Percentiles rank a stretch among this genome's conserved stretches.
Conservation (phyloP, 1,140 invertebrate genomes). For the Nylanderia fulva region DNA sequence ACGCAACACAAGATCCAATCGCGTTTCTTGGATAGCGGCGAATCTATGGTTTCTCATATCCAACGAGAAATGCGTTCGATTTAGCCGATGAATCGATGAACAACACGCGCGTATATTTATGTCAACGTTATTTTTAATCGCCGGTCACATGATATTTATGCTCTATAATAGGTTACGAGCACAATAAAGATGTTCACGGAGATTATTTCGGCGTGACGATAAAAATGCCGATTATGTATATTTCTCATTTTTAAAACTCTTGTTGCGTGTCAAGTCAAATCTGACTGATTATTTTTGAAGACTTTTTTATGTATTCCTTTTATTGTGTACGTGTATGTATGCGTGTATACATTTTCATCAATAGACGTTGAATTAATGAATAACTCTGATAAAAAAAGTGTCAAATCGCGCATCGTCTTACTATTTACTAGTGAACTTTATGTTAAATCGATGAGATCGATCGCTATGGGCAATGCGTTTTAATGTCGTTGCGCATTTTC, state of each 20-base stretch:
- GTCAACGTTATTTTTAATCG: conserved; percentile 40
- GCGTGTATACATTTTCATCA: neutral
- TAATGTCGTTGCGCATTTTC: conserved; percentile 6
- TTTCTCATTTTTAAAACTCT: neutral
- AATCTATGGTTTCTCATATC: neutral
- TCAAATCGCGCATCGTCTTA: neutral
- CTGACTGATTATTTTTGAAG: neutral
- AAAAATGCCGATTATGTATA: neutral
- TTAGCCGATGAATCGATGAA: conserved; percentile 43
- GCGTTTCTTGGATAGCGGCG: neutral
- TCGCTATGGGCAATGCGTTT: neutral
- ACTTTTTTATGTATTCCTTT: neutral
- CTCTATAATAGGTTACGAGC: conserved; percentile 8
- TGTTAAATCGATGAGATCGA: conserved; percentile 19
- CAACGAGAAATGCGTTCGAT: conserved; percentile 1
- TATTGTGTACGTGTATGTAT: neutral
- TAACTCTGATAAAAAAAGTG: neutral
- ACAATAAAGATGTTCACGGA: conserved; percentile 8
- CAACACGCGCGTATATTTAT: conserved; percentile 22
- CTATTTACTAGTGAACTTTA: neutral
- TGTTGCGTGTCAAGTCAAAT: no score
- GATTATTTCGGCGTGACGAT: conserved; percentile 10
- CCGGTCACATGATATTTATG: conserved; percentile 11
- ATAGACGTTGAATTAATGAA: neutral
- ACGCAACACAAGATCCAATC: conserved; percentile 36